Percentiles rank a stretch among this genome's conserved stretches.
Conservation (phyloP, 1,140 invertebrate genomes). For the Brachionus asplanchnoidis region DNA sequence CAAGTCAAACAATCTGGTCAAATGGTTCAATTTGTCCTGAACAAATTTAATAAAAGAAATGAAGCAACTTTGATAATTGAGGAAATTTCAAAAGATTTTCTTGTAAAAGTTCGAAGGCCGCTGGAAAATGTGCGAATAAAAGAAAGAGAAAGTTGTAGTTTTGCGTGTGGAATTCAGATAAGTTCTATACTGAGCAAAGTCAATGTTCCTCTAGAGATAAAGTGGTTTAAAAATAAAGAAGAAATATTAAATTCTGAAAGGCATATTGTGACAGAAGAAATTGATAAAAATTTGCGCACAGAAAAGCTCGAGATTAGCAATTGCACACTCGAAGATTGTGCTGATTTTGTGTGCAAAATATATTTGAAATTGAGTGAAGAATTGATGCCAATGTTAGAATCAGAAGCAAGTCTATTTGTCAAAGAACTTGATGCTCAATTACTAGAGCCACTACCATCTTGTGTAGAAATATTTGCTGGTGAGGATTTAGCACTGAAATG, state of each 20-base stretch:
- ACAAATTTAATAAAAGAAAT: background rate
- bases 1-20: background rate
- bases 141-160: background rate
- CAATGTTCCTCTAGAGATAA: background rate
- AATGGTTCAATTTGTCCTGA: background rate
- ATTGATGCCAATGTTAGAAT: background rate
- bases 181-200: background rate
- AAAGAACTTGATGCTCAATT: background rate
- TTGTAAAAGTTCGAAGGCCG: constrained; percentile 4
- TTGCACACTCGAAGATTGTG: background rate
- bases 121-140: background rate
- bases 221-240: constrained; percentile 18
- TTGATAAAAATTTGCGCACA: background rate
- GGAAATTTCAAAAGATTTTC: background rate
- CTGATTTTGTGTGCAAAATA: background rate
- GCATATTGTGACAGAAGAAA: background rate
- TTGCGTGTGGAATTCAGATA: constrained; percentile 8
- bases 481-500: constrained; percentile 8
- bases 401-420: background rate
- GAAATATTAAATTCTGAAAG: background rate
- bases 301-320: background rate
- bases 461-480: background rate
- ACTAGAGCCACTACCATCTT: background rate
- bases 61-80: background rate
- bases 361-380: background rate